Percentiles rank a stretch among this genome's conserved stretches.
Conservation (phyloP, 2,888 invertebrate species). For the Zaprionus lineosus region DNA sequence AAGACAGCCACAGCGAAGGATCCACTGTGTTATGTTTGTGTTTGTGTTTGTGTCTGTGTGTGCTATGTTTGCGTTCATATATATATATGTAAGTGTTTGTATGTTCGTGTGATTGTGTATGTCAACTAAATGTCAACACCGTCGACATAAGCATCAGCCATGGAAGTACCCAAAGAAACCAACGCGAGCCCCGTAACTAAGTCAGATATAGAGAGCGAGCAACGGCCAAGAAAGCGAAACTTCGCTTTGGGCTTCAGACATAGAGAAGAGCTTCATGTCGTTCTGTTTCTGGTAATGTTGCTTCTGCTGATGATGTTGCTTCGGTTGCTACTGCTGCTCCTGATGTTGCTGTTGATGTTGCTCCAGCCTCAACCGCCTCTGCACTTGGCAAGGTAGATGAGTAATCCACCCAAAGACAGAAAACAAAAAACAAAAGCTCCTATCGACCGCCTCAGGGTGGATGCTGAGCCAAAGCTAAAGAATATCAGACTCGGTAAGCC, state of each 20-base stretch:
- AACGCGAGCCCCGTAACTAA: slow-evolving; percentile 6
- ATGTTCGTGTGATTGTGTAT: slow-evolving; percentile 38
- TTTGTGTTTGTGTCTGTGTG: no score
- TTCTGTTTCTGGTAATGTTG: background rate
- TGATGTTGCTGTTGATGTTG: no score
- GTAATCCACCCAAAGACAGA: slow-evolving; percentile 38
- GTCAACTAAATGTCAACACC: slow-evolving; percentile 75
- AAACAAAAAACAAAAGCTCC: slow-evolving; percentile 40
- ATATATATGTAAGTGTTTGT: no score
- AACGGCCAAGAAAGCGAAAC: slow-evolving; percentile 30
- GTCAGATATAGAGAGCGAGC: slow-evolving; percentile 14
- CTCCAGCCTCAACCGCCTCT: background rate
- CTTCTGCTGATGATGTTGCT: no score
- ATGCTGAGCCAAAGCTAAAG: slow-evolving; percentile 27
- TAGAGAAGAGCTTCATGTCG: slow-evolving; percentile 8
- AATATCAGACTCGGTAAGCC: slow-evolving; percentile 35
- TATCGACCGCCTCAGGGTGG: slow-evolving; percentile 6
- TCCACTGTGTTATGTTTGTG: background rate
- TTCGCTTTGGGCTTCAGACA: slow-evolving; percentile 4
- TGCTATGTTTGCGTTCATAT: no score
- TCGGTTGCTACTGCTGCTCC: background rate
- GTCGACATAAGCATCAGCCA: slow-evolving; percentile 47
- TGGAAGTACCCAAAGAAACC: slow-evolving; percentile 23
- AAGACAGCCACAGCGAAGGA: background rate
- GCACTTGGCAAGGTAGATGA: slow-evolving; percentile 9